phyloP scores from a whole-genome alignment of 1,140 invertebrate species.

The Hylaeus volcanicus region DNA sequence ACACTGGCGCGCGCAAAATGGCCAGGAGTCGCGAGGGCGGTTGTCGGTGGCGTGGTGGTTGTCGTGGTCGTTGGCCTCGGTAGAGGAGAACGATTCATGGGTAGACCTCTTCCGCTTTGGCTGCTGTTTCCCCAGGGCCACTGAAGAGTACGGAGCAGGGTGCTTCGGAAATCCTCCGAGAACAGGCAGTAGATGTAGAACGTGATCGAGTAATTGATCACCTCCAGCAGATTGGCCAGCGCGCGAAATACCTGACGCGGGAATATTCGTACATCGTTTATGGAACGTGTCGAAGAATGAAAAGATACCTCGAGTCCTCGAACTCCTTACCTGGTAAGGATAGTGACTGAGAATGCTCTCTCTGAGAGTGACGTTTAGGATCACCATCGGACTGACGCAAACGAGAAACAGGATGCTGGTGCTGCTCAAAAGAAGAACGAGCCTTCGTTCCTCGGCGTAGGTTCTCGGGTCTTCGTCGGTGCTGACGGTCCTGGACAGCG shows the following conservation, averaged over 20 bases:
- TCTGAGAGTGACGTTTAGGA: slow-evolving; percentile 86
- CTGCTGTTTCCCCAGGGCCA: slow-evolving; percentile 80
- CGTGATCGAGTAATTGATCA: slow-evolving; percentile 88
- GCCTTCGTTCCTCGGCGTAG: slow-evolving; percentile 86
- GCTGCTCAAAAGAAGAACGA: slow-evolving; percentile 86
- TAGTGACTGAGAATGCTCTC: slow-evolving; percentile 83
- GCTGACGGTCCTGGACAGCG: slow-evolving; percentile 81
- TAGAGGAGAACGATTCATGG: slow-evolving; percentile 67
- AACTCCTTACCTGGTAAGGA: slow-evolving; percentile 82
- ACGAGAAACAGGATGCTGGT: slow-evolving; percentile 88
- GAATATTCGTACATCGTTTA: slow-evolving; percentile 38
- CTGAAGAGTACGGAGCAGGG: slow-evolving; percentile 84
- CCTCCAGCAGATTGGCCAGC: slow-evolving; percentile 86
- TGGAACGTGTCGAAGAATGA: background rate
- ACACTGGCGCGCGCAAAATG: slow-evolving; percentile 67
- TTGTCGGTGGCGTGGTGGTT: slow-evolving; percentile 69
- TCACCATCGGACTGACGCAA: slow-evolving; percentile 89
- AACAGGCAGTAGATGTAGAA: slow-evolving; percentile 91
- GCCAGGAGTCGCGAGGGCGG: slow-evolving; percentile 67
- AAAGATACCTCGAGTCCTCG: too few species aligned
- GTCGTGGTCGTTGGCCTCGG: slow-evolving; percentile 60
- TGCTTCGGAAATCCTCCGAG: slow-evolving; percentile 88
- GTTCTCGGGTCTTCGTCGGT: slow-evolving; percentile 84
- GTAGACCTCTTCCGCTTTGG: slow-evolving; percentile 50
- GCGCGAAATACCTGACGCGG: slow-evolving; percentile 85